phyloP scores from a whole-genome alignment of 2,888 invertebrate species.

The Drosophila subsilvestris region DNA sequence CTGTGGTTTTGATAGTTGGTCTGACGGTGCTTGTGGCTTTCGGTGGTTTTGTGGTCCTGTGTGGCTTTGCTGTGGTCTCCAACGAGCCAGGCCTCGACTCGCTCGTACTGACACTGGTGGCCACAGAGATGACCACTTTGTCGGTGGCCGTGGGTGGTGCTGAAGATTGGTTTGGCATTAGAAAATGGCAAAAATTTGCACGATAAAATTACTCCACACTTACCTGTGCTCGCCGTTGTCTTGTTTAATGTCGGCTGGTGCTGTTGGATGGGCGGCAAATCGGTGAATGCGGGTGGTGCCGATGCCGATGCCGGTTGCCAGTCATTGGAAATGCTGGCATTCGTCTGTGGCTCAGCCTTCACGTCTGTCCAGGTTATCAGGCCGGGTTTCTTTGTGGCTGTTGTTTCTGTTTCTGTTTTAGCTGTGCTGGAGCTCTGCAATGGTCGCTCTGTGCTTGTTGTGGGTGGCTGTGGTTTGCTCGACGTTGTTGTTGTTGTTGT shows the following conservation, averaged over 20 bases:
- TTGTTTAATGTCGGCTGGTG: constrained; percentile 74
- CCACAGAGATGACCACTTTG: constrained; percentile 79
- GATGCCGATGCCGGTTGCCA: constrained; percentile 69
- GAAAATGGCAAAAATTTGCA: constrained; percentile 8
- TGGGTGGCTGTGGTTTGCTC: constrained; percentile 20
- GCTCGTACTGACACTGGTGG: constrained; percentile 77
- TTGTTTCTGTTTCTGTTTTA: constrained; percentile 55
- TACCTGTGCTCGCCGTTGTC: constrained; percentile 56
- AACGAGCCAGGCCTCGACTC: constrained; percentile 52
- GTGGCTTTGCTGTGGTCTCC: constrained; percentile 45
- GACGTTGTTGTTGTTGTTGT: constrained; percentile 51
- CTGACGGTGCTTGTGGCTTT: constrained; percentile 37
- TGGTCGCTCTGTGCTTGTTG: constrained; percentile 12
- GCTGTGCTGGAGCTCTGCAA: constrained; percentile 47
- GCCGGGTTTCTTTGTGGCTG: constrained; percentile 81
- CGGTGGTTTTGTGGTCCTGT: constrained; percentile 51
- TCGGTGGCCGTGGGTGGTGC: constrained; percentile 69
- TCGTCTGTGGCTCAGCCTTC: constrained; percentile 82
- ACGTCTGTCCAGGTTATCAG: constrained; percentile 86
- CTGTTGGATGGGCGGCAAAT: constrained; percentile 81
- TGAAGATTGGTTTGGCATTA: neutral
- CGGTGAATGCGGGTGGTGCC: constrained; percentile 73
- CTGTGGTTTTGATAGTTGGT: constrained; percentile 60
- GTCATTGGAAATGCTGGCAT: constrained; percentile 74
- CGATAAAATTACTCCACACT: neutral